These are phyloP conservation scores for Ambastaia sidthimunki DNA, from an alignment of 2,797 vertebrate genomes.

Conservation along the genomic window DNA sequence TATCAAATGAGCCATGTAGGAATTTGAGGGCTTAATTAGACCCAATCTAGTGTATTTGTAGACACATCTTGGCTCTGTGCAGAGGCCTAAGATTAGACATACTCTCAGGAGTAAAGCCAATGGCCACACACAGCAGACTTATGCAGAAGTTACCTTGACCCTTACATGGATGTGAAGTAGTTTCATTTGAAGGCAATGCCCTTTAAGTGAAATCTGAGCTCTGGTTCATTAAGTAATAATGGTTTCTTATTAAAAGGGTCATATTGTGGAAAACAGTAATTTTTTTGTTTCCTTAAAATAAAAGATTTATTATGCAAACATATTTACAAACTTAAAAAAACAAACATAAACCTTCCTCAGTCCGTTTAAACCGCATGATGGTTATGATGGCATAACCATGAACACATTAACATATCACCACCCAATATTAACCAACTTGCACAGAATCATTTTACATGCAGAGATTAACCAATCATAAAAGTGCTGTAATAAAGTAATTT, in stretches of 20 bases:
- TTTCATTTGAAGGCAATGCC: neutral
- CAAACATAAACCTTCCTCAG: neutral
- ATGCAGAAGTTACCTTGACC: neutral
- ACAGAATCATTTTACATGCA: neutral
- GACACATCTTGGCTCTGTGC: constrained; percentile 60
- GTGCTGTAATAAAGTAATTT: neutral
- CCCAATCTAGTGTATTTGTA: constrained; percentile 75
- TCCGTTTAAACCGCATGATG: neutral
- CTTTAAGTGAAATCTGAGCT: neutral
- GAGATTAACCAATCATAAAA: neutral
- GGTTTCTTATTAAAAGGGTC: neutral
- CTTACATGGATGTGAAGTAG: neutral
- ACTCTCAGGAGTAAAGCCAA: neutral
- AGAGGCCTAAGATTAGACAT: constrained; percentile 64
- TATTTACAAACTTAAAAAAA: too few species aligned
- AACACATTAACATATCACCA: neutral
- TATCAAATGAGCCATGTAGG: constrained; percentile 74
- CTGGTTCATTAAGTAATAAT: neutral
- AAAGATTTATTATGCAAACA: too few species aligned
- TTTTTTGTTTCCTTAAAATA: neutral
- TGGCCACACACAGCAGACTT: neutral
- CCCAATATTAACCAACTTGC: neutral
- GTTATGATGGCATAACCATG: neutral
- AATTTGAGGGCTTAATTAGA: constrained; percentile 78
- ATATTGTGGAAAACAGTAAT: neutral